Evolutionary conservation across 2,888 invertebrate genomes (phyloP), one percentile per base, ranked within the genome.

Genomic region (Lissocephala sabroskyi): DNA sequence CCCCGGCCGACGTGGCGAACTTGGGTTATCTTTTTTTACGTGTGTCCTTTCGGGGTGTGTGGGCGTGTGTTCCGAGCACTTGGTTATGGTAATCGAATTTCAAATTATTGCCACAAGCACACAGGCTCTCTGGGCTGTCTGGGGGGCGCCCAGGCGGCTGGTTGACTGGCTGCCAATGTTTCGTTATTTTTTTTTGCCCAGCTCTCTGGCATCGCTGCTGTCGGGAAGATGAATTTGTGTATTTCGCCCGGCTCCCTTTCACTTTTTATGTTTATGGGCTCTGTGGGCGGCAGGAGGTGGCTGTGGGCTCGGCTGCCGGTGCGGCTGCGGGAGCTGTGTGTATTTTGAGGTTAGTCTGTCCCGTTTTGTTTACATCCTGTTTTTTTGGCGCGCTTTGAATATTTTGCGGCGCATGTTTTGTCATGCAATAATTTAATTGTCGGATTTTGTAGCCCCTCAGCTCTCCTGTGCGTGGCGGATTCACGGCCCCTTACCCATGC

Each of bases 61-160:
- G 30, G 37, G 30, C 32, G 11, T 70, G 71, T 66, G 65, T 62
- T 67, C 75, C 58, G 63, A 63, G 76, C 62, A 75, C 73, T 78
- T 79, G 78, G 80, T 79, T 78, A 77, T 79, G 79, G 79, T 79
- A 79, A 79, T 79, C 79, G 79, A 79, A 79, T 79, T 79, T 80
- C 65, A 70, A 79, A 79, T 79, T 79, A 79, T 79, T 70, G 77
- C 79, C 77, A 52, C 46, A 53, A 62, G 80, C 79, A 59, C 59
- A 68, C 57, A 37, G 17, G 7, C 17, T n/a, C 18, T 17, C 7
- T n/a, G 18, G 17, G 7, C 7, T 17, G 17, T n/a, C n/a, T n/a
- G n/a, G n/a, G n/a, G n/a, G n/a, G n/a, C n/a, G n/a, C n/a, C n/a
- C n/a, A n/a, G n/a, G n/a, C n/a, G n/a, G 3, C 30, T n/a, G 9